These are phyloP conservation scores for Dicrostonyx torquatus DNA, from an alignment of 2,797 vertebrate species.

Conservation along the genomic window DNA sequence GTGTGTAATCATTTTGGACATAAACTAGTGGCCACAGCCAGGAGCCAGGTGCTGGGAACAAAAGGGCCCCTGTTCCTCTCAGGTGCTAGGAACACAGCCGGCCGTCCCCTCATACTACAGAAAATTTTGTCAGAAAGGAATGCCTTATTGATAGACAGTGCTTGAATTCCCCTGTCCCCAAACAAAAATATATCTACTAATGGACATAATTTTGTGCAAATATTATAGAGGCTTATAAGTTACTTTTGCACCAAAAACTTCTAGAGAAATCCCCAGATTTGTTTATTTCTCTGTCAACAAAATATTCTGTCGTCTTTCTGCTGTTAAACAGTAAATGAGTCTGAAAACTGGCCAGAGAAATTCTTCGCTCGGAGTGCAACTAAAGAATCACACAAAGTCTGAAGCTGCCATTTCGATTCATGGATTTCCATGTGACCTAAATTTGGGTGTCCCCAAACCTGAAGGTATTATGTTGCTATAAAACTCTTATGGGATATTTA, in stretches of 20 bases:
- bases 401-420: conserved; percentile 20
- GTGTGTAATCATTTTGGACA: too few relatives aligned
- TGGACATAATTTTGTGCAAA: neutral
- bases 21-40: too few relatives aligned
- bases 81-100: too few relatives aligned
- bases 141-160: neutral
- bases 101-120: too few relatives aligned
- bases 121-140: neutral
- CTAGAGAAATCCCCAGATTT: neutral
- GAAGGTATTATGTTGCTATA: conserved; percentile 2
- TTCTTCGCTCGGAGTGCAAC: neutral
- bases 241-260: conserved; percentile 19
- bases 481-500: conserved; percentile 48
- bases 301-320: neutral
- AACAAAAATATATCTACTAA: conserved; percentile 44
- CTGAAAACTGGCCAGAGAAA: conserved; percentile 44
- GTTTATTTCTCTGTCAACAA: conserved; percentile 26
- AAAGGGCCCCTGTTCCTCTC: too few relatives aligned
- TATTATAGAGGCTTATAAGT: conserved; percentile 18
- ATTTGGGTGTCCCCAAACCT: conserved; percentile 46
- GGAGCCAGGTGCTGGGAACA: too few relatives aligned
- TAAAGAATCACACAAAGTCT: conserved; percentile 32
- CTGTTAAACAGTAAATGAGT: conserved; percentile 30
- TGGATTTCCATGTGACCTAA: conserved; percentile 50
- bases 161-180: neutral